A percentile compares a stretch with the other conserved stretches of the same genome.
Evolutionary conservation across 2,113 vertebrate species (phyloP).

Genomic region (Tachycineta bicolor): DNA sequence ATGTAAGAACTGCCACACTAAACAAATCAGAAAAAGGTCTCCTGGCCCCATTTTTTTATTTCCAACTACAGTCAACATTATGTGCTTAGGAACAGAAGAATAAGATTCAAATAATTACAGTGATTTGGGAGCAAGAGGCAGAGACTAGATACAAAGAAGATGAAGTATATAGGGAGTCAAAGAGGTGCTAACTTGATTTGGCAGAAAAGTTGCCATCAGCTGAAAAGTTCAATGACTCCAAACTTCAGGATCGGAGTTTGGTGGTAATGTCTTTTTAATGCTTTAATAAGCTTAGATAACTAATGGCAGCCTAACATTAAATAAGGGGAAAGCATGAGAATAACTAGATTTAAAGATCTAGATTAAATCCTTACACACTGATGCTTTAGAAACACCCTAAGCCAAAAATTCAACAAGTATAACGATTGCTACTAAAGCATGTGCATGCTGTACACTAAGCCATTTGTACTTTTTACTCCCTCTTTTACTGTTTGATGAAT

Average conservation of each 20-base stretch:
- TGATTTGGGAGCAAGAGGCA: background rate
- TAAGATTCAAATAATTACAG: background rate
- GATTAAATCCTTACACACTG: background rate
- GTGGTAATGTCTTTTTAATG: background rate
- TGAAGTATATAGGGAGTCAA: background rate
- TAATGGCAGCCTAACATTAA: background rate
- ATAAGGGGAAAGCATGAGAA: background rate
- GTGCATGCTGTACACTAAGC: accelerated
- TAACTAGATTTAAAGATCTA: background rate
- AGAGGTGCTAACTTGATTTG: background rate
- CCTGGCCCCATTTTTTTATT: background rate
- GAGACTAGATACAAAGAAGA: background rate
- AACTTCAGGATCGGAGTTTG: background rate
- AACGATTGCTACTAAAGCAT: background rate
- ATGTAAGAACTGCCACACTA: background rate
- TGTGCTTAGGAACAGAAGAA: background rate
- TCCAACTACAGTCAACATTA: background rate
- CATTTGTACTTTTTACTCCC: background rate
- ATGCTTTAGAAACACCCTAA: background rate
- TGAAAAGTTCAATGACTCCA: background rate
- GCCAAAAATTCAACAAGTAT: background rate
- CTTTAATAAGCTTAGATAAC: background rate
- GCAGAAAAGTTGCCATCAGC: background rate
- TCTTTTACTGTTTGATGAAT: background rate
- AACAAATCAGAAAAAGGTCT: background rate